phyloP scores from a whole-genome alignment of 2,113 vertebrate species.

The Thamnophis sirtalis region DNA sequence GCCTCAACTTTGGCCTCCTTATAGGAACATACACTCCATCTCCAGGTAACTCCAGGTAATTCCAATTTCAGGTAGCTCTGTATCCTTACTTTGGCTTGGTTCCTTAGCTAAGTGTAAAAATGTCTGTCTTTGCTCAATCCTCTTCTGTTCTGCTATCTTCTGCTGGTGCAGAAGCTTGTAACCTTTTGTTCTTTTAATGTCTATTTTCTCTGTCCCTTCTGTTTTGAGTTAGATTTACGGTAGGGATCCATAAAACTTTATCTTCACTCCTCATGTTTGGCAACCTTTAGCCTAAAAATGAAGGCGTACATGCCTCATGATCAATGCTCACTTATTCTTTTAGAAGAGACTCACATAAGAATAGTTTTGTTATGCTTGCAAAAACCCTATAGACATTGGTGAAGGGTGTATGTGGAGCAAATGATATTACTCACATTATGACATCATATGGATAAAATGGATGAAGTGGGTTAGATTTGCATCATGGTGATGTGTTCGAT shows the following conservation, averaged over 20 bases:
- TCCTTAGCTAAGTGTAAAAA: background rate
- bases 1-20: background rate
- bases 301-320: background rate
- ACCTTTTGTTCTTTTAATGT: background rate
- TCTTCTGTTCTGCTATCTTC: background rate
- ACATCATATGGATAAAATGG: background rate
- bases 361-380: background rate
- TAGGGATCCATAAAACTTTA: background rate
- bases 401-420: background rate
- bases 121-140: background rate
- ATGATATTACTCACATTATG: background rate
- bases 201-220: background rate
- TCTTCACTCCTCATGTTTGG: background rate
- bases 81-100: background rate
- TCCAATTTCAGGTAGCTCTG: background rate
- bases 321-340: background rate
- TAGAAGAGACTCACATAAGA: background rate
- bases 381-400: background rate
- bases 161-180: background rate
- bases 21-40: background rate
- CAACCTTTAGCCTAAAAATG: background rate
- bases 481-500: background rate
- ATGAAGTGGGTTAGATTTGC: background rate
- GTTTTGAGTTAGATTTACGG: background rate
- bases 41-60: background rate